phyloP scores from a whole-genome alignment of 2,888 invertebrate genomes.

The Sarcophaga carnaria region DNA sequence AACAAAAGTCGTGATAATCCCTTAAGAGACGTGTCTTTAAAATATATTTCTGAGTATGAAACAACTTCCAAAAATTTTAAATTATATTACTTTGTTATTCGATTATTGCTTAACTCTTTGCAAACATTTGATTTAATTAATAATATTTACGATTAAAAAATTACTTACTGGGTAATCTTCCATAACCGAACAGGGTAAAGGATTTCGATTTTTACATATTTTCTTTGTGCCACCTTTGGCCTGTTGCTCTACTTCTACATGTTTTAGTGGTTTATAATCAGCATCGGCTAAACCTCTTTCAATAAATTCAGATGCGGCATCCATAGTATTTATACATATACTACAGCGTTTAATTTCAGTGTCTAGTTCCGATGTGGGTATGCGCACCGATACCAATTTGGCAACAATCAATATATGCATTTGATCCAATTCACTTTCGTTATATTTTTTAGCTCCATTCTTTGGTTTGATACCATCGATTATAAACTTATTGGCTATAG shows the following conservation, averaged over 20 bases:
- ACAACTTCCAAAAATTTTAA: too few relatives aligned
- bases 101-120: too few relatives aligned
- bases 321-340: constrained; percentile 73
- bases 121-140: too few relatives aligned
- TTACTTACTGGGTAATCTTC: constrained; percentile 54
- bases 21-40: background rate
- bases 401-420: constrained; percentile 85
- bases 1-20: background rate
- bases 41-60: too few relatives aligned
- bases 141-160: too few relatives aligned
- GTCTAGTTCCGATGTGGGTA: constrained; percentile 74
- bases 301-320: constrained; percentile 75
- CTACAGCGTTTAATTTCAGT: constrained; percentile 74
- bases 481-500: constrained; percentile 85
- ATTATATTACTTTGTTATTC: too few relatives aligned
- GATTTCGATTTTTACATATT: constrained; percentile 42
- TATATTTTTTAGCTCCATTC: constrained; percentile 81
- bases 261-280: constrained; percentile 5
- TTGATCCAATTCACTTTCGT: constrained; percentile 84
- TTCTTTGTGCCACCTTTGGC: background rate
- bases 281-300: constrained; percentile 64
- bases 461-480: constrained; percentile 83
- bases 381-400: constrained; percentile 83
- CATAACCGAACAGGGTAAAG: constrained; percentile 13
- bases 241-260: too few relatives aligned